A percentile compares a stretch with the other conserved stretches of the same genome.
Evolutionary conservation across 2,113 vertebrate species (phyloP).

Genomic region (Machaerirhynchus nigripectus): DNA sequence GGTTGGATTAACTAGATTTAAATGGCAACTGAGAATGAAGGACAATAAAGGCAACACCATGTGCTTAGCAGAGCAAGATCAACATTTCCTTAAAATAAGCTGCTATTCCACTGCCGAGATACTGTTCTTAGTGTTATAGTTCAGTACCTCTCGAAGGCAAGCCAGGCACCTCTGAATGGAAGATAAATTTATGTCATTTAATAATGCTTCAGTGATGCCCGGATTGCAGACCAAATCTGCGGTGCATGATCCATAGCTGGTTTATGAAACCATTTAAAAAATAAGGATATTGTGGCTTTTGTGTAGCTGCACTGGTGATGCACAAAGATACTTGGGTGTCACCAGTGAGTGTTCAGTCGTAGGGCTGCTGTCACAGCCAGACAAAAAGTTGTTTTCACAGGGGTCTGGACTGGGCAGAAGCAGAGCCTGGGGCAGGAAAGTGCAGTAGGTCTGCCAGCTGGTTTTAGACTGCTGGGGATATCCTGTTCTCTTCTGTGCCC

Average conservation of each 20-base stretch:
- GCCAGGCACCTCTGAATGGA: background rate
- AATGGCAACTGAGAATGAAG: background rate
- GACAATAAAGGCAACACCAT: no score
- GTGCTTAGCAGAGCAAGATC: background rate
- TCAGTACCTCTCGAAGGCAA: background rate
- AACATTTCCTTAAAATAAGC: background rate
- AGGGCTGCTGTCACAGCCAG: background rate
- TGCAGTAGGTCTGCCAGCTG: background rate
- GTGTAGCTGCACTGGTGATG: background rate
- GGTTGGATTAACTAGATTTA: no score
- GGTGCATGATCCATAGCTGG: background rate
- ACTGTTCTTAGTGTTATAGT: background rate
- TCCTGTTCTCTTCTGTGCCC: background rate
- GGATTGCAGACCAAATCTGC: background rate
- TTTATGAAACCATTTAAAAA: background rate
- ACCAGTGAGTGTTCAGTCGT: background rate
- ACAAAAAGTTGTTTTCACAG: background rate
- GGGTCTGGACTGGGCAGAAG: background rate
- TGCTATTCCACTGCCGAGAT: background rate
- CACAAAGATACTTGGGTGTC: background rate
- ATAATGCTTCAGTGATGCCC: background rate
- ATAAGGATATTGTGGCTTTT: background rate
- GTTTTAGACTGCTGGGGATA: background rate
- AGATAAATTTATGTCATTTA: background rate
- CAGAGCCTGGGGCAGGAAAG: background rate